Evolutionary conservation across 2,113 vertebrate species (phyloP).

Genomic region (Pelodiscus sinensis): DNA sequence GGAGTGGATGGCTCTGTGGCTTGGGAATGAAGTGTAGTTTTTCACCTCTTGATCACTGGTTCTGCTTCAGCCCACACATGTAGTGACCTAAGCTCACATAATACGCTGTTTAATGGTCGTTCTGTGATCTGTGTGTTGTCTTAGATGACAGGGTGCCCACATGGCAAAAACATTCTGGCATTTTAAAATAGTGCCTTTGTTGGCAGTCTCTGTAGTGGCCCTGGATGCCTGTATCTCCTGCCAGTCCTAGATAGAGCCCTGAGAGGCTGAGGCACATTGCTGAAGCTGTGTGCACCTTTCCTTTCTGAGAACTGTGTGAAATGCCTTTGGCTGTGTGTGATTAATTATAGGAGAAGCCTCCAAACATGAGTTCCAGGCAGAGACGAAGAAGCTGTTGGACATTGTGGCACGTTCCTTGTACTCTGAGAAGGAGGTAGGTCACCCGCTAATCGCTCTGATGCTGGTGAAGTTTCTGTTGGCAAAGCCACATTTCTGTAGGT

Average conservation of each 20-base stretch:
- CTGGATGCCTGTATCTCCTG: not conserved
- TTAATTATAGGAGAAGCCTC: conserved; percentile 82
- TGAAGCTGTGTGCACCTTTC: not conserved
- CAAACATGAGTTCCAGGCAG: conserved; percentile 96
- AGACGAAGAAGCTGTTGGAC: conserved; percentile 96
- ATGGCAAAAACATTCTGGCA: not conserved
- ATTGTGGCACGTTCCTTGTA: conserved; percentile 96
- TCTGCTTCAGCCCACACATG: not conserved
- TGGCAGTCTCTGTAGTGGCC: not conserved
- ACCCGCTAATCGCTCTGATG: rapidly evolving
- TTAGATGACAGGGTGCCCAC: not conserved
- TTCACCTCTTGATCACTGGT: not conserved
- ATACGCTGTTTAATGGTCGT: not conserved
- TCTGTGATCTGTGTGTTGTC: not conserved
- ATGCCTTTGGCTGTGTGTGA: conserved; percentile 17
- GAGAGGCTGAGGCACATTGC: not conserved
- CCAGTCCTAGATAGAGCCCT: rapidly evolving
- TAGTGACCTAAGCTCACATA: rapidly evolving
- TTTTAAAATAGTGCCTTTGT: not conserved
- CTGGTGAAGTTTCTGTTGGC: not conserved
- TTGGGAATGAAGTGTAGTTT: not conserved
- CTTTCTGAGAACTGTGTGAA: not conserved
- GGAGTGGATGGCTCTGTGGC: rapidly evolving
- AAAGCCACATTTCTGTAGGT: not conserved
- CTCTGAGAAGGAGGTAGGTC: conserved; percentile 94